Percentiles rank a stretch among this genome's conserved stretches.
Conservation (phyloP, 2,888 invertebrate genomes). For the Campopleginae sp. region DNA sequence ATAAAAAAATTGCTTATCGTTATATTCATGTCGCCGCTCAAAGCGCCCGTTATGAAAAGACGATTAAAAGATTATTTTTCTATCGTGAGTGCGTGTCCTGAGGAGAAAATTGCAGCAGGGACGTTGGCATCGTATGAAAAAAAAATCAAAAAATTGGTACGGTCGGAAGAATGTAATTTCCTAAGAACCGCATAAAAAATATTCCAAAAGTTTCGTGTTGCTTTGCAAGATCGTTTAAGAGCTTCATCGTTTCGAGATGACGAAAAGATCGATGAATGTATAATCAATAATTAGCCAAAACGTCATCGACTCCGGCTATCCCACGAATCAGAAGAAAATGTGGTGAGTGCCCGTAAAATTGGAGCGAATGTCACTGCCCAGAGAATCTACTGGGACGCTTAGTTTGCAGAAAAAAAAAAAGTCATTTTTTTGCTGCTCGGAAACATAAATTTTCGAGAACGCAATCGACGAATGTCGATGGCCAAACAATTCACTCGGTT, state of each 20-base stretch:
- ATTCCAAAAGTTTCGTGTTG: neutral
- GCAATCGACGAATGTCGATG: neutral
- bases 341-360: too few species aligned
- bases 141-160: neutral
- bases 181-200: neutral
- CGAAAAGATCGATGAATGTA: too few species aligned
- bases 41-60: neutral
- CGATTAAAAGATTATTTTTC: conserved; percentile 15
- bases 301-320: too few species aligned
- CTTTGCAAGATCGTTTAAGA: too few species aligned
- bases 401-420: neutral
- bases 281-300: too few species aligned
- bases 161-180: neutral
- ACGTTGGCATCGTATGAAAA: neutral
- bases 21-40: conserved; percentile 25
- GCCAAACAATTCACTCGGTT: conserved; percentile 6
- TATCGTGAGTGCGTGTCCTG: too few species aligned
- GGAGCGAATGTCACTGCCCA: too few species aligned
- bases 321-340: too few species aligned
- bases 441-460: conserved; percentile 9
- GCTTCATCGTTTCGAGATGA: too few species aligned
- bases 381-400: too few species aligned
- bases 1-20: conserved; percentile 42
- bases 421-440: too few species aligned
- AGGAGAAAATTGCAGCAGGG: conserved; percentile 15